Base-by-base conservation (phyloP, 1,140 invertebrate species). In the Planococcus citri region DNA sequence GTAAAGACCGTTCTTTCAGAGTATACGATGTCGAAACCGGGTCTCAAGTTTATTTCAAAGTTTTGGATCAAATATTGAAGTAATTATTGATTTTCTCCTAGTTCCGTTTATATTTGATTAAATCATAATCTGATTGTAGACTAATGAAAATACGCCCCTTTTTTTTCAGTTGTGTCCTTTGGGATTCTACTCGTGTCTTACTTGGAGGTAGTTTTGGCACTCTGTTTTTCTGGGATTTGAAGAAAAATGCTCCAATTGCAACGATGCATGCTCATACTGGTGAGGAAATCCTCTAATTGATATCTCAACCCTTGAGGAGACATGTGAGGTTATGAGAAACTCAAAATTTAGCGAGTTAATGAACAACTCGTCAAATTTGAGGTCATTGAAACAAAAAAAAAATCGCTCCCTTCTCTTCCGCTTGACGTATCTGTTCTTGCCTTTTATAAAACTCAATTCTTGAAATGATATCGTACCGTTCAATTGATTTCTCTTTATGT, bases 11-110 rank as follows among this genome's bases (percentile, higher is more conserved):
- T 27, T 75, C 78, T 22, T 80, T 86, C 73, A 81, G 79, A 73
- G 81, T 87, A 14, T 81, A 82, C n/a, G 84, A 87, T 75, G 77
- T 85, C 0, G 79, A 73, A 58, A 79, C 79, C 10, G 78, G 80
- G 22, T 78, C 81, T 75, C 73, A 78, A 27, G 77, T 82, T 33
- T 82, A 79, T 72, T 75, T 68, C 27, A 82, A 80, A 75, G 76
- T 72, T 12, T 61, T 77, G 27, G 71, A 76, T 41, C 61, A 70
- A 0, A 68, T 33, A 70, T 57, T 73, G 37, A 70, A 73, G 70
- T 70, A 69, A 10, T 10, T 25, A 64, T 27, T 64, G 3, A 24
- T 17, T 25, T 25, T 24, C 9, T 64, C 25, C 8, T 25, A 25
- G 8, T 60, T 60, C n/a, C n/a, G n/a, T n/a, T 60, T 60, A 9